Evolutionary conservation across 2,888 invertebrate genomes (phyloP).

Genomic region (Lepidochrysops patricia): DNA sequence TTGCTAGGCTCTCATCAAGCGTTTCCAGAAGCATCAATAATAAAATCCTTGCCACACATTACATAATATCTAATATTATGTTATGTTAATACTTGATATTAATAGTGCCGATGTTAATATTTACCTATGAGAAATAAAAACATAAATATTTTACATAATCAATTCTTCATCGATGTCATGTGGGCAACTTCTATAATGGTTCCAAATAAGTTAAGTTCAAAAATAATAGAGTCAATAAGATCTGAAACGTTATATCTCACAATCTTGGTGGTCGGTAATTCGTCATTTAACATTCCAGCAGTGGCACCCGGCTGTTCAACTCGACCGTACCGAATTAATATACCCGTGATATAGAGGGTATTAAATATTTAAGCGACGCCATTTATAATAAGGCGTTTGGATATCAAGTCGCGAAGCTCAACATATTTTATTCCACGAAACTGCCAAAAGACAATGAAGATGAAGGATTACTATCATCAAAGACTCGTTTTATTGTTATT

Average conservation of each 20-base stretch:
- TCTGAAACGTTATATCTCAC: conserved; percentile 55
- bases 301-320: conserved; percentile 64
- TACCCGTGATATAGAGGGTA: conserved; percentile 68
- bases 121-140: background rate
- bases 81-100: too few species aligned
- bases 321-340: conserved; percentile 72
- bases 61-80: too few species aligned
- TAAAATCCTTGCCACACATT: background rate
- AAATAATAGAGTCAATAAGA: conserved; percentile 50
- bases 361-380: conserved; percentile 73
- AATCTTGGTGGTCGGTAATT: conserved; percentile 66
- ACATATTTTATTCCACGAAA: conserved; percentile 72
- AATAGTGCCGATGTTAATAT: too few species aligned
- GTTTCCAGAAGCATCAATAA: background rate
- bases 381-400: conserved; percentile 71
- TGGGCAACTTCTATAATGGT: background rate
- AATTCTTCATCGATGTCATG: background rate
- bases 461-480: conserved; percentile 73
- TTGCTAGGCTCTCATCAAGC: background rate
- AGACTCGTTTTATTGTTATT: conserved; percentile 66
- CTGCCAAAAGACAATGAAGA: conserved; percentile 74
- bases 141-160: background rate
- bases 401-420: conserved; percentile 65
- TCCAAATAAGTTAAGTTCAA: too few species aligned
- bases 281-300: conserved; percentile 71